Base-by-base conservation (phyloP, 1,140 invertebrate species). In the Zaprionus tsacasi region DNA sequence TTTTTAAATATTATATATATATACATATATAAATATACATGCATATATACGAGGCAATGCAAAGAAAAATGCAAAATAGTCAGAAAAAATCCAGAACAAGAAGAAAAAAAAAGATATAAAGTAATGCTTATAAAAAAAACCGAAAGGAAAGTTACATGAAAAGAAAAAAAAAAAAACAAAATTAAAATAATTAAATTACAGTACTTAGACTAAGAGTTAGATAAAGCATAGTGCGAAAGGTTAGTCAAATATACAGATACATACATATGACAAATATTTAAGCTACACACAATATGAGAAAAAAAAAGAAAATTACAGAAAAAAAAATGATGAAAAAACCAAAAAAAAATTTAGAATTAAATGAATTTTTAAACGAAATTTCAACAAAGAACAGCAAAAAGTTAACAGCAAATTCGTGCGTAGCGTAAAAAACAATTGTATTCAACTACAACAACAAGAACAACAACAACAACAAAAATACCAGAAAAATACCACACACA, bases 401-500 rank as follows among this genome's bases (percentile, higher is more conserved):
- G 81, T 85, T 85, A 85, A 85, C 81, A 85, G 76, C 76, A 78
- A 83, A 85, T 85, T 81, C 74, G 78, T 85, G 81, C 82, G 74
- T 83, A 83, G 77, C 69, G 81, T 85, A 83, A 77, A 83, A 25
- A 63, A 70, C 63, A 79, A 71, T 67, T 59, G 56, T 63, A 75
- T 64, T 68, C 35, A 57, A 61, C 25, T 70, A 57, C 66, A 66
- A 40, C 12, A 15, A 56, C 11, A 48, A 54, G 40, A 43, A 60
- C 12, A 48, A 61, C 69, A 10, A 56, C 36, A 48, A 21, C 21
- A 21, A 21, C 21, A 50, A 65, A 50, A 64, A 52, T 8, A 43
- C 36, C 15, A 69, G 3, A 36, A 43, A 48, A 45, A 36, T 43
- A 52, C 10, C 38, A 43, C 6, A 67, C 63, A 52, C 45, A 57